phyloP scores from a whole-genome alignment of 2,797 vertebrate genomes.

The Ptychadena robeensis region DNA sequence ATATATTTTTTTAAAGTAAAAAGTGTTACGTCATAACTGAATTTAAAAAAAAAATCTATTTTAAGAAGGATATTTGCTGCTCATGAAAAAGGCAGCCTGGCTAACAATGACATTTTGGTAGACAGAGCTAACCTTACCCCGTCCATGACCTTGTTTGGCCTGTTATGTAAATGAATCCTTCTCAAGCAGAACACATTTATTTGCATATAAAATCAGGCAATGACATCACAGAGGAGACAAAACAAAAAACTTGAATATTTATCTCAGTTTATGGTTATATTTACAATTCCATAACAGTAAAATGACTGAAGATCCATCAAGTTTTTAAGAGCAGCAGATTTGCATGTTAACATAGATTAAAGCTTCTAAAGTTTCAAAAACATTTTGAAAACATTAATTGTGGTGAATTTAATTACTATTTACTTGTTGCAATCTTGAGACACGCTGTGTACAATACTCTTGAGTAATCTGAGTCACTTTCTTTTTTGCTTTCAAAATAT shows the following conservation, averaged over 20 bases:
- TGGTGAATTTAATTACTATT: slow-evolving; percentile 7
- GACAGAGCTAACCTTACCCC: not conserved
- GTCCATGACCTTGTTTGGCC: slow-evolving; percentile 2
- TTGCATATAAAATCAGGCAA: slow-evolving; percentile 1
- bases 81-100: not conserved
- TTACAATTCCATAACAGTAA: not conserved
- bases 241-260: not conserved
- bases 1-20: too few relatives aligned
- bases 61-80: not conserved
- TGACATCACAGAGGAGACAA: slow-evolving; percentile 4
- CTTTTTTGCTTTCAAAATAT: not conserved
- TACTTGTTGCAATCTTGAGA: not conserved
- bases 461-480: not conserved
- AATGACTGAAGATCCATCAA: not conserved
- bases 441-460: not conserved
- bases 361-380: not conserved
- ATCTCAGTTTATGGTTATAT: not conserved
- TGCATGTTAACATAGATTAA: not conserved
- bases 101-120: not conserved
- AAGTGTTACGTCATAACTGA: not conserved
- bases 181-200: slow-evolving; percentile 4
- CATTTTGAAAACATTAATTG: slow-evolving; percentile 5
- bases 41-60: not conserved
- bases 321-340: not conserved
- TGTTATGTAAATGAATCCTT: not conserved